phyloP scores from a whole-genome alignment of 1,140 invertebrate genomes.

The Rhynchophorus ferrugineus region DNA sequence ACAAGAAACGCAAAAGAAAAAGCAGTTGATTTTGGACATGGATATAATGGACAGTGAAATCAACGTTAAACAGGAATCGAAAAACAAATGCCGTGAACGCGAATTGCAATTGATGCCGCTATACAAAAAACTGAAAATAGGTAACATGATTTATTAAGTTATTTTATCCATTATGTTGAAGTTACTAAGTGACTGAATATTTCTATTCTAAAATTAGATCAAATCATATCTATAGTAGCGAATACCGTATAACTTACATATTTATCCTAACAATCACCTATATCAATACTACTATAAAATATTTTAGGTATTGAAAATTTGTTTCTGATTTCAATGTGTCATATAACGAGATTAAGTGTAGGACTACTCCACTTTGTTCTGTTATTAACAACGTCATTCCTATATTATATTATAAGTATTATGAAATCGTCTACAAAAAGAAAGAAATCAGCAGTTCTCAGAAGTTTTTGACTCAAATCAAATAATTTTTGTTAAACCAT shows the following conservation, averaged over 20 bases:
- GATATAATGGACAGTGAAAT: not conserved
- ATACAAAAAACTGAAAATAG: conserved; percentile 9
- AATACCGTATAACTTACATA: too few species aligned
- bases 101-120: not conserved
- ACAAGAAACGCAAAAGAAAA: not conserved
- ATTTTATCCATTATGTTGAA: too few species aligned
- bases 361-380: not conserved
- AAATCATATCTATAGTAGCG: too few species aligned
- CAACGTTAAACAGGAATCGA: not conserved
- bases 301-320: not conserved
- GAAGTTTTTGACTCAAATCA: not conserved
- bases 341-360: not conserved
- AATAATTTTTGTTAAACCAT: not conserved
- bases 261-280: too few species aligned
- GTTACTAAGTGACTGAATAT: too few species aligned
- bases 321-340: not conserved
- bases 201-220: too few species aligned
- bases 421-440: not conserved
- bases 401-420: not conserved
- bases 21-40: too few species aligned
- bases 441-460: not conserved
- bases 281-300: too few species aligned
- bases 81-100: not conserved
- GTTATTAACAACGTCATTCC: not conserved
- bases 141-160: too few species aligned